phyloP scores from a whole-genome alignment of 2,888 invertebrate species.

The Willowsia nigromaculata region DNA sequence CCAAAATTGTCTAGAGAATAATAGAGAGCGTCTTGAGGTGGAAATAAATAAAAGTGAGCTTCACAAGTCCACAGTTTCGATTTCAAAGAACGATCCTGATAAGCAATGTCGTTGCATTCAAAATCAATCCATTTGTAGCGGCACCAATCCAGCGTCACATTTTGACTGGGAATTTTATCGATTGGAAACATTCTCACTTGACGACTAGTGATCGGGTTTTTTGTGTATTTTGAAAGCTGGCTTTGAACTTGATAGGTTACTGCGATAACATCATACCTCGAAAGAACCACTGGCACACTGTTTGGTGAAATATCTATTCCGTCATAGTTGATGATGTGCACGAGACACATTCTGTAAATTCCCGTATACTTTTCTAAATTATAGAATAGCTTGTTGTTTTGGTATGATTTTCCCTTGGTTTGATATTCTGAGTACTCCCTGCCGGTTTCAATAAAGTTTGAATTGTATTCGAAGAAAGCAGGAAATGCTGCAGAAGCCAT shows the following conservation, averaged over 20 bases:
- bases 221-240: neutral
- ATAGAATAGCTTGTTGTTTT: no score
- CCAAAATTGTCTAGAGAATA: neutral
- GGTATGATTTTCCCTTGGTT: no score
- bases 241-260: neutral
- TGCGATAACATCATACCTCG: constrained; percentile 10
- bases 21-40: constrained; percentile 14
- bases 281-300: neutral
- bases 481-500: no score
- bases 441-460: no score
- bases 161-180: neutral
- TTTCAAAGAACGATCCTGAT: neutral
- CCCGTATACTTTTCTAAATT: no score
- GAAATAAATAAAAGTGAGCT: constrained; percentile 36
- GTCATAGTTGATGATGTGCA: constrained; percentile 44
- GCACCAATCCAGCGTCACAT: neutral
- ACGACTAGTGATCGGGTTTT: neutral
- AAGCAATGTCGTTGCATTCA: constrained; percentile 33
- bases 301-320: neutral
- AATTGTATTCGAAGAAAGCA: no score
- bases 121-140: neutral
- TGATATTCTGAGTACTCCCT: no score
- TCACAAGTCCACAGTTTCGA: constrained; percentile 49
- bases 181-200: neutral
- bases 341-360: no score